Base-by-base conservation (phyloP, 1,140 invertebrate species). In the Telenomus remus region DNA sequence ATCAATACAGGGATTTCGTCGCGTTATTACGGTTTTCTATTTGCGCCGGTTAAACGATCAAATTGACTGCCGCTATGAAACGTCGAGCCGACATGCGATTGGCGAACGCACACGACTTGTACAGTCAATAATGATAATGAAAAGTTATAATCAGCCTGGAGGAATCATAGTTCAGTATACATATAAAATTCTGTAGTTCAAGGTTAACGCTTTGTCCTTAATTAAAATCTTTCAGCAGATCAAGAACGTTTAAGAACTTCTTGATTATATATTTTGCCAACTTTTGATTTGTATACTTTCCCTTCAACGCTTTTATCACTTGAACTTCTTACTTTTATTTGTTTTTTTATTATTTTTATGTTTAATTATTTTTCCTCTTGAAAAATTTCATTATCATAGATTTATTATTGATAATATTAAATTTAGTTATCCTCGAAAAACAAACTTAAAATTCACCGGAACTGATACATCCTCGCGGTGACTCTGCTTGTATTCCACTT, bases 61-160 rank as follows among this genome's bases (percentile, higher is more conserved):
- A 77, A 72, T 69, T 53, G 59, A 72, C 66, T 60, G 53, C 11
- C 57, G 54, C 66, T 63, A 68, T 69, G 51, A 55, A 55, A 51
- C 69, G 54, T 44, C 63, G 37, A 71, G 63, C 9, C 46, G 48
- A 55, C 69, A 78, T 69, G 76, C 69, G 65, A 78, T 78, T 78
- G 57, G 76, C 65, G 50, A 73, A 57, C 60, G 69, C 70, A 27
- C 19, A 59, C 70, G 69, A 73, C 63, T 68, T 64, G 57, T 77
- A 64, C 54, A 72, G 76, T 73, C 76, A 49, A 56, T 55, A 78
- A 78, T 65, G 76, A 78, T 78, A 78, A 73, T 78, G 76, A 73
- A 78, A 78, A 73, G 76, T 73, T 78, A 73, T 59, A 69, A 71
- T 68, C 68, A 72, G 16, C 34, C 63, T 48, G 68, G 49, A 56